Evolutionary conservation across 2,888 invertebrate genomes (phyloP).

Genomic region (Phrixothrix hirtus): DNA sequence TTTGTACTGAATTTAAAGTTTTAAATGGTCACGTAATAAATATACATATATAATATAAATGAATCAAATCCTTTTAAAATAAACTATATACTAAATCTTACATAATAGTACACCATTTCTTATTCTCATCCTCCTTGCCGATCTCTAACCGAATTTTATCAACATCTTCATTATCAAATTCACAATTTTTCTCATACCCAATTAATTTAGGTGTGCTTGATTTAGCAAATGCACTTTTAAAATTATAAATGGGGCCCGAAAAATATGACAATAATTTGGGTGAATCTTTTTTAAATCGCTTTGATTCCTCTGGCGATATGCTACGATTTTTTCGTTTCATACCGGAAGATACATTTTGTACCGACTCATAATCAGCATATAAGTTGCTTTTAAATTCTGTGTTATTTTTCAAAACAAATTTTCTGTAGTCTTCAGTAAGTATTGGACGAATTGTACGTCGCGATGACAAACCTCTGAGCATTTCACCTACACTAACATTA

Average conservation of each 20-base stretch:
- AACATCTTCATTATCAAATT: conserved; percentile 36
- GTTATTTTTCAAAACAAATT: conserved; percentile 12
- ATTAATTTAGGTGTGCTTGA: conserved; percentile 50
- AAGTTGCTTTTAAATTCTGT: conserved; percentile 20
- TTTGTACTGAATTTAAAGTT: conserved; percentile 5
- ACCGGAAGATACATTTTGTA: conserved; percentile 39
- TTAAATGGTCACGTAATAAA: neutral
- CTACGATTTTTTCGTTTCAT: conserved; percentile 46
- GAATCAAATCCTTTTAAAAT: neutral
- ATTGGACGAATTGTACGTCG: conserved; percentile 31
- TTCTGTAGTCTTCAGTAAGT: conserved; percentile 18
- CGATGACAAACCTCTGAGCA: conserved; percentile 38
- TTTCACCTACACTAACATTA: conserved; percentile 44
- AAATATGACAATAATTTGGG: conserved; percentile 43
- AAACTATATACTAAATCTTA: conserved; percentile 24
- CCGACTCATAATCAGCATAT: conserved; percentile 37
- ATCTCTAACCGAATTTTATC: conserved; percentile 32
- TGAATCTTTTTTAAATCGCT: conserved; percentile 40
- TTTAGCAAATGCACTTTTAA: conserved; percentile 41
- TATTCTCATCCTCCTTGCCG: conserved; percentile 37
- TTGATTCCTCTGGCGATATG: conserved; percentile 42
- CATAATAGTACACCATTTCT: conserved; percentile 50
- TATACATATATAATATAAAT: neutral
- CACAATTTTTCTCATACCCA: conserved; percentile 42
- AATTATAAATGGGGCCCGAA: conserved; percentile 44